Evolutionary conservation across 2,888 invertebrate genomes (phyloP), one percentile per base, ranked within the genome.

Genomic region (Hydraecia micacea): DNA sequence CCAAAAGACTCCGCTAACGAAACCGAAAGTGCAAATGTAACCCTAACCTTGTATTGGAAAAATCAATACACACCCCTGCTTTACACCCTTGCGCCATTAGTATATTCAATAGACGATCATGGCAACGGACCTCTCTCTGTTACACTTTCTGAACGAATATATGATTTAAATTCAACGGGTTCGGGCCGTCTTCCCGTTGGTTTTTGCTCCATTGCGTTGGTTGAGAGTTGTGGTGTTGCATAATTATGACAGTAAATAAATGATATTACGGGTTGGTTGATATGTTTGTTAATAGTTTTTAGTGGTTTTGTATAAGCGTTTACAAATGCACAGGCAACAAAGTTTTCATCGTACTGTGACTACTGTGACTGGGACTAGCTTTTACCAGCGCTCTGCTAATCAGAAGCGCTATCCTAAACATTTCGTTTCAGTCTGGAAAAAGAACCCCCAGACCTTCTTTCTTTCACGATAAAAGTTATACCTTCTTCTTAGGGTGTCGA

Each of bases 31-130:
- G 60, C 70, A 75, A 79, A 78, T 73, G 89, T 91, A 92, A 91
- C 91, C 91, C 92, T 92, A 92, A 92, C 91, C 92, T 92, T 92
- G 91, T 87, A 71, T 81, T 60, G 79, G 74, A 83, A 80, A 87
- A 90, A 92, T 92, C 92, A 88, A 92, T 92, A 92, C 83, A 71
- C 88, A 89, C 91, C 91, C 91, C 89, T 87, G 76, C 52, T 65
- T 63, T 80, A 86, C 90, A 80, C 92, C 91, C 89, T 85, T 75
- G 71, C 71, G 83, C 88, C 83, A 88, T 89, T 88, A 88, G 85
- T 88, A 76, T 81, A 86, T 86, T 88, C 78, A 88, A 88, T 87
- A 86, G 83, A 85, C 81, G 75, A 85, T 89, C 87, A 87, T 86
- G 71, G 81, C 87, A 85, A 88, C 85, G 71, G 66, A 28, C 55